Evolutionary conservation across 1,140 invertebrate genomes (phyloP), one percentile per base, ranked within the genome.

Genomic region (Ladona fulva): DNA sequence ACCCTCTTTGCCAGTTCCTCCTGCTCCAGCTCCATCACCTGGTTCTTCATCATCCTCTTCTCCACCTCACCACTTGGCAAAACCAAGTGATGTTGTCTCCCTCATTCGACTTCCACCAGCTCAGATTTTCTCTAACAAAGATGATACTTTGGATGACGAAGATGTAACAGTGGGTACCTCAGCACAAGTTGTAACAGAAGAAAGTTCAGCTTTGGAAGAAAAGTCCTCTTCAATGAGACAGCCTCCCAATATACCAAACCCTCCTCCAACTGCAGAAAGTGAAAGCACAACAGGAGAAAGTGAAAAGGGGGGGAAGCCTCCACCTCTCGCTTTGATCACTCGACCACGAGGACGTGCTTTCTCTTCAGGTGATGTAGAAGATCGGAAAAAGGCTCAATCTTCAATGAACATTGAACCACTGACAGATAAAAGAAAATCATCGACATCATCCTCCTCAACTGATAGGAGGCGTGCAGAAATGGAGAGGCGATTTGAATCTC

Each of bases 71-170:
- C 52, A 66, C n/a, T 66, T 66, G 24, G 74, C 74, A 75, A 75
- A 75, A 75, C 24, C 24, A 16, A 25, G 24, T 19, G 74, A 75
- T 24, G 91, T 95, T 74, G 93, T 94, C 81, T 90, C 92, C 22
- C 83, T 95, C 24, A 91, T 92, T 84, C 87, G 89, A 81, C 84
- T 94, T 77, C 93, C 93, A 25, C 91, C 92, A n/a, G 90, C 92
- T 81, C 94, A 94, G 84, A 92, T 93, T 0, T 94, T 95, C 85
- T 94, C 93, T 0, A 94, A 92, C 77, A 94, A 94, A 84, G 94
- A 95, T 84, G 93, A 95, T 82, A 95, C 93, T 0, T 89, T 95
- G 0, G 80, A 81, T 74, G 75, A 80, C 10, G 66, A 75, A 24
- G 37, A 52, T 42, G 24, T 10, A 52, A 44, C 42, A 59, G 24